Evolutionary conservation across 2,888 invertebrate species (phyloP).

Genomic region (Metellina segmentata): DNA sequence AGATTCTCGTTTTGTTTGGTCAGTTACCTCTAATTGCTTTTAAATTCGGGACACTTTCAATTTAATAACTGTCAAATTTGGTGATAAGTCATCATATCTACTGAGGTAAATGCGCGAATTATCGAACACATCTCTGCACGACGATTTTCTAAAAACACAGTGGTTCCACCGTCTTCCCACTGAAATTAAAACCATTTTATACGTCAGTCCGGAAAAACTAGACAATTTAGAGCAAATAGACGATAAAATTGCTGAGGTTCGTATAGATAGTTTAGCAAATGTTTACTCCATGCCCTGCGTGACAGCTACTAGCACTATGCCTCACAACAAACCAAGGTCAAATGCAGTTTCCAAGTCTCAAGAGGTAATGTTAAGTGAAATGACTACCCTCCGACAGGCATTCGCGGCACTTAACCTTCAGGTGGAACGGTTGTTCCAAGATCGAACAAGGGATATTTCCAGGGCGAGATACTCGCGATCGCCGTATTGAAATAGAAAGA

Average conservation of each 20-base stretch:
- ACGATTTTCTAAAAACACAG: not conserved
- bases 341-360: not conserved
- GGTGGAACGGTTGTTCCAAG: no score
- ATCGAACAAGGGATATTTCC: no score
- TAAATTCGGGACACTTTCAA: no score
- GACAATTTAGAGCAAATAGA: no score
- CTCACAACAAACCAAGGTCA: not conserved
- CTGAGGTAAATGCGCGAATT: not conserved
- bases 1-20: no score
- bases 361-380: not conserved
- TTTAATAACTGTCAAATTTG: no score
- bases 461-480: not conserved
- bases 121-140: not conserved
- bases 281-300: fast-evolving
- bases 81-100: not conserved
- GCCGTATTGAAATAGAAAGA: not conserved
- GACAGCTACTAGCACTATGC: not conserved
- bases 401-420: no score
- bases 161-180: not conserved
- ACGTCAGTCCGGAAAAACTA: not conserved
- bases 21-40: no score
- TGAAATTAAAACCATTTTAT: not conserved
- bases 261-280: no score
- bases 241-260: no score
- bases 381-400: fast-evolving